These are phyloP conservation scores for Alloscopus bannaensis DNA, from an alignment of 2,888 invertebrate species.

Conservation along the genomic window DNA sequence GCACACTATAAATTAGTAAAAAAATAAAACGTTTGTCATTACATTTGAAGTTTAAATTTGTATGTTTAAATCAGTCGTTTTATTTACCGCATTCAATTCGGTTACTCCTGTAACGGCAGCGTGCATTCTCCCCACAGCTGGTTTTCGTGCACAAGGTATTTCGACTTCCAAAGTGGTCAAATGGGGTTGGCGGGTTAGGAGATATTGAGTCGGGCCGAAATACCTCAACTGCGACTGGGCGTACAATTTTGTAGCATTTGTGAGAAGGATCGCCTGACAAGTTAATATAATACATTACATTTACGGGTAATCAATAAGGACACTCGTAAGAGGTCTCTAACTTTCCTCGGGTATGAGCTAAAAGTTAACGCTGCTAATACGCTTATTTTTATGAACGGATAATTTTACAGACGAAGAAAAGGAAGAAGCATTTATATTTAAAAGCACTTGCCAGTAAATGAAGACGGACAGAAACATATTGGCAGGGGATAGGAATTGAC, in stretches of 20 bases:
- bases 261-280: constrained; percentile 41
- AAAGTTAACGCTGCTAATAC: too few species aligned
- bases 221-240: constrained; percentile 31
- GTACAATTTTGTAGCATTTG: constrained; percentile 43
- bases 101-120: too few species aligned
- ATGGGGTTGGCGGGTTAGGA: background rate
- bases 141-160: constrained; percentile 74
- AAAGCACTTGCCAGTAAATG: constrained; percentile 39
- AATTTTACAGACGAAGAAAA: background rate
- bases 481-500: constrained; percentile 42
- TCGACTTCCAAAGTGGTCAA: too few species aligned
- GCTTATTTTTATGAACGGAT: too few species aligned
- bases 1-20: too few species aligned
- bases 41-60: too few species aligned
- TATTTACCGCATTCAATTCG: too few species aligned
- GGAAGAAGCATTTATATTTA: background rate
- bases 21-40: too few species aligned
- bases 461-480: constrained; percentile 41
- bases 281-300: background rate
- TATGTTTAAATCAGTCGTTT: too few species aligned
- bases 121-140: constrained; percentile 86
- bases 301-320: background rate
- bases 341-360: too few species aligned
- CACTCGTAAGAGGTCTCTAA: background rate
- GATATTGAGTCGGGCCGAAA: constrained; percentile 46